Evolutionary conservation across 1,140 invertebrate genomes (phyloP).

Genomic region (Bombyx mori): DNA sequence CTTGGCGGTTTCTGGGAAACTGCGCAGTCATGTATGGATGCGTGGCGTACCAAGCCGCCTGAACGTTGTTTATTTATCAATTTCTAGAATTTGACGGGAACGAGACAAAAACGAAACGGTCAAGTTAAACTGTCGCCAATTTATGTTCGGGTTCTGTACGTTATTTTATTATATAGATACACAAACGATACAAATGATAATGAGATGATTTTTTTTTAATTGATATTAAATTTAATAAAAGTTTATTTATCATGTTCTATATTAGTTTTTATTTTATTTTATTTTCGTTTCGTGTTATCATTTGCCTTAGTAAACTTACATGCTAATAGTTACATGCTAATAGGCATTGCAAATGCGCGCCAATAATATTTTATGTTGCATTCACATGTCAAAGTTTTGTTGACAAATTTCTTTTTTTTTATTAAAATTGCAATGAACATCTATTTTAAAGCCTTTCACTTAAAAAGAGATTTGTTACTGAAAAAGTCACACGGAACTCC

Average conservation of each 20-base stretch:
- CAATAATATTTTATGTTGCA: no score
- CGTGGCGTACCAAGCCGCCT: not conserved
- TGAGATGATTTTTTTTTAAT: no score
- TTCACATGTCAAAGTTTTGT: no score
- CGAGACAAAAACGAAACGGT: constrained; percentile 4
- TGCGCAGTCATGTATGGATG: constrained; percentile 12
- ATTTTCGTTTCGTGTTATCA: no score
- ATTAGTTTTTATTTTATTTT: no score
- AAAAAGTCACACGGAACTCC: not conserved
- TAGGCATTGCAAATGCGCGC: no score
- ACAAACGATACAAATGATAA: not conserved
- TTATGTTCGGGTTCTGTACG: not conserved
- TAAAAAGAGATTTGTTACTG: not conserved
- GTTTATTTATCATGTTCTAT: no score
- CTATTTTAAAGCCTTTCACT: not conserved
- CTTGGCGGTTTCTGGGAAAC: constrained; percentile 14
- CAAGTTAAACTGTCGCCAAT: constrained; percentile 4
- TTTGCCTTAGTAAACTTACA: no score
- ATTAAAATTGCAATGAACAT: no score
- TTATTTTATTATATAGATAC: not conserved
- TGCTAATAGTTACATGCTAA: no score
- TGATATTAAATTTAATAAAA: no score
- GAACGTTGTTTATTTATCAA: constrained; percentile 12
- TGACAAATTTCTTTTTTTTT: no score
- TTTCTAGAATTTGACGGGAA: constrained; percentile 14